A percentile compares a stretch with the other conserved stretches of the same genome.
phyloP scores from a whole-genome alignment of 2,888 invertebrate species.

The Mechanitis mazaeus region DNA sequence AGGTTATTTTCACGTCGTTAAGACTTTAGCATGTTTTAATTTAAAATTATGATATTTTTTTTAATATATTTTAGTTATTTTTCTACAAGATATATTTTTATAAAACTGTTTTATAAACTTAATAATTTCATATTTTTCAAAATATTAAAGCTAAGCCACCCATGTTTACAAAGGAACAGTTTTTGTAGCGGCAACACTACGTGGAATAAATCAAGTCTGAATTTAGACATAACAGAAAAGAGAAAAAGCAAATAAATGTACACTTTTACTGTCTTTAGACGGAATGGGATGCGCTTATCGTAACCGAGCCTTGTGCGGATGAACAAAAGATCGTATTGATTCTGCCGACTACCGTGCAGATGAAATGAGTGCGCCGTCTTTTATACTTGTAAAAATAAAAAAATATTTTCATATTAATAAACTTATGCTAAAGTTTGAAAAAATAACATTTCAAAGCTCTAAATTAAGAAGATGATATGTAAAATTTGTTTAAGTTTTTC shows the following conservation, averaged over 20 bases:
- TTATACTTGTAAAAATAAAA: conserved; percentile 6
- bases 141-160: background rate
- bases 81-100: no score
- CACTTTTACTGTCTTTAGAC: conserved; percentile 57
- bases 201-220: conserved; percentile 35
- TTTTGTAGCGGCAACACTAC: conserved; percentile 13
- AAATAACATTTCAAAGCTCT: no score
- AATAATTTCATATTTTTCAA: background rate
- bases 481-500: no score
- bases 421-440: no score
- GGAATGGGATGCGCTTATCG: conserved; percentile 55
- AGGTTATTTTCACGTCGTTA: no score
- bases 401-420: no score
- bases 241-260: conserved; percentile 47
- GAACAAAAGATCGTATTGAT: conserved; percentile 67
- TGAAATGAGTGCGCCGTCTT: conserved; percentile 36
- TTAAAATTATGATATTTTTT: no score
- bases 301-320: conserved; percentile 56
- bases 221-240: conserved; percentile 45
- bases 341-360: conserved; percentile 51
- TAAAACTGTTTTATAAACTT: background rate
- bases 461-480: no score
- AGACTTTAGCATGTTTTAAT: no score
- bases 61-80: no score
- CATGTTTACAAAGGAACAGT: conserved; percentile 5